These are phyloP conservation scores for Gallinago solitaria DNA, from an alignment of 2,797 vertebrate genomes.

Conservation along the genomic window DNA sequence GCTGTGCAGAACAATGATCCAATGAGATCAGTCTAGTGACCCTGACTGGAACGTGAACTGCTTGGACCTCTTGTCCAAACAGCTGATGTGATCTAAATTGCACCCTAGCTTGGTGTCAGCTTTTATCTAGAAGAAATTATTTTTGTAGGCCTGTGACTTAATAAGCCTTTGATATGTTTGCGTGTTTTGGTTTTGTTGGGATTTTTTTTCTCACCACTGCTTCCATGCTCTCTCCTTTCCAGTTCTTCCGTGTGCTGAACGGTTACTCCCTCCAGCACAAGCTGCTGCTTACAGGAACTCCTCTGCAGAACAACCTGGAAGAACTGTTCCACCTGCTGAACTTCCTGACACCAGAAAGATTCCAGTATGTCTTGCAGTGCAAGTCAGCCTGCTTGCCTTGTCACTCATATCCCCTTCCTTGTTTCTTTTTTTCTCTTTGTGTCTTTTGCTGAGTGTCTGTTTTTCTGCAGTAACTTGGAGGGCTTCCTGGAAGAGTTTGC, in stretches of 20 bases:
- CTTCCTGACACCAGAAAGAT: slow-evolving; percentile 94
- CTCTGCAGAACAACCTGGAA: slow-evolving; percentile 97
- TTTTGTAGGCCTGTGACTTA: neutral
- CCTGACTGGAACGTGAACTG: neutral
- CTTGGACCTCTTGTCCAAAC: neutral
- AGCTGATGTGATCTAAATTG: neutral
- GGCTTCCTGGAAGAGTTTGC: slow-evolving; percentile 99
- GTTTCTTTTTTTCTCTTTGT: neutral
- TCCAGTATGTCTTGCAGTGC: slow-evolving; percentile 86
- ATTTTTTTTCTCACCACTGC: neutral
- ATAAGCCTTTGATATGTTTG: neutral
- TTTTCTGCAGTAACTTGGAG: slow-evolving; percentile 88
- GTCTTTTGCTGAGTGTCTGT: neutral
- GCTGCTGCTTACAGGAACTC: slow-evolving; percentile 94
- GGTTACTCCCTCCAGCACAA: slow-evolving; percentile 98
- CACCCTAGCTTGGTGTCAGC: neutral
- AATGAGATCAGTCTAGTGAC: neutral
- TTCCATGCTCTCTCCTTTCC: neutral
- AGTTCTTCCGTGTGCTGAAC: slow-evolving; percentile 97
- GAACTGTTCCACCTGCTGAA: slow-evolving; percentile 97
- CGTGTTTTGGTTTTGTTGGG: neutral
- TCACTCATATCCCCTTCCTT: neutral
- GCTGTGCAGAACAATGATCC: neutral
- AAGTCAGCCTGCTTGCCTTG: neutral
- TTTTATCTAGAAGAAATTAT: neutral